Percentiles rank a stretch among this genome's conserved stretches.
Evolutionary conservation across 1,140 invertebrate species (phyloP).

Genomic region (Hylyphantes graminicola): DNA sequence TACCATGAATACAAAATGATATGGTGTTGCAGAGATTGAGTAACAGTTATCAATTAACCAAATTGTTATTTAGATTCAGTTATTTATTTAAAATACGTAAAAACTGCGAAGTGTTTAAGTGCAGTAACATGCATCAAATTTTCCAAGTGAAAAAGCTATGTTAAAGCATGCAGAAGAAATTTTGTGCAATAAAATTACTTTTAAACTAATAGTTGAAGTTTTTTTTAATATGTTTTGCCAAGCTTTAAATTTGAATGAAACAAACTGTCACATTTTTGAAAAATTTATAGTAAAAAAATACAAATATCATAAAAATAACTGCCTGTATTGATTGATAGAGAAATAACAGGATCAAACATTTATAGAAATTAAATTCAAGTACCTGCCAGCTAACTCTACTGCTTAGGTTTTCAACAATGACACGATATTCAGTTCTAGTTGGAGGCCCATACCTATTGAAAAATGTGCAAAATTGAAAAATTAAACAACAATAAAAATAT

Average conservation of each 20-base stretch:
- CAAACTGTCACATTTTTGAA: neutral
- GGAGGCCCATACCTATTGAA: constrained; percentile 91
- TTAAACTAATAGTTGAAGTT: neutral
- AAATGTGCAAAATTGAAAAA: neutral
- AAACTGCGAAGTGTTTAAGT: too few species aligned
- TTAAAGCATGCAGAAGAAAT: neutral
- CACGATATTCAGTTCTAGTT: constrained; percentile 93
- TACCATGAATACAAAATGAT: too few species aligned
- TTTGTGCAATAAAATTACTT: neutral
- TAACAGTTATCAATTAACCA: too few species aligned
- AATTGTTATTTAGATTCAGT: too few species aligned
- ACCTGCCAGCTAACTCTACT: constrained; percentile 99
- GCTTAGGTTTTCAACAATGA: constrained; percentile 97
- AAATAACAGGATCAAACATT: neutral
- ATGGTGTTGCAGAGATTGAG: too few species aligned
- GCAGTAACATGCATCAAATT: too few species aligned
- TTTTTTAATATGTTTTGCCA: neutral
- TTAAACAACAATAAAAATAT: neutral
- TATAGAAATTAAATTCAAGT: constrained; percentile 68
- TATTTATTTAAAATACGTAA: too few species aligned
- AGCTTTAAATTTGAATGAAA: neutral
- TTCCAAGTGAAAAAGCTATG: too few species aligned
- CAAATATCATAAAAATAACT: neutral
- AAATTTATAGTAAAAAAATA: neutral
- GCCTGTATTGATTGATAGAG: neutral